Evolutionary conservation across 2,888 invertebrate species (phyloP).

Genomic region (Cheilosia grossa): DNA sequence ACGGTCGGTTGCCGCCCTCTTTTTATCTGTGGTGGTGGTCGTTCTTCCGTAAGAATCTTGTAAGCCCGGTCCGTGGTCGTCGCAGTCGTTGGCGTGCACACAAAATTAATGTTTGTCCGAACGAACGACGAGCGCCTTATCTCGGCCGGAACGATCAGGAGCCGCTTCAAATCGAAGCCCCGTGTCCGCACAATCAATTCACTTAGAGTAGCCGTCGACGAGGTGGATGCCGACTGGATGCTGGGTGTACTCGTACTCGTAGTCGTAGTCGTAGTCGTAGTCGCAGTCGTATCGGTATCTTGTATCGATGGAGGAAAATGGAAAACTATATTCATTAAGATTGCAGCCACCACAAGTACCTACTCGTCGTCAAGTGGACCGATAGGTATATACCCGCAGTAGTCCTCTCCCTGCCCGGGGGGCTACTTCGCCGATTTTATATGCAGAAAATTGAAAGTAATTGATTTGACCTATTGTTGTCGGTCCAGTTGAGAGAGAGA

Average conservation of each 20-base stretch:
- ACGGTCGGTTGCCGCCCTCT: constrained; percentile 68
- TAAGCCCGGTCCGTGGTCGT: constrained; percentile 24
- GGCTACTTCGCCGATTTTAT: constrained; percentile 58
- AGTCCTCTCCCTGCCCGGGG: constrained; percentile 6
- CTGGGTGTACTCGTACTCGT: background rate
- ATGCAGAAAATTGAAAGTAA: constrained; percentile 75
- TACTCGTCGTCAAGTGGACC: constrained; percentile 57
- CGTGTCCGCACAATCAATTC: constrained; percentile 73
- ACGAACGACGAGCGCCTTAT: constrained; percentile 65
- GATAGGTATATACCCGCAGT: constrained; percentile 9
- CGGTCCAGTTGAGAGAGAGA: constrained; percentile 45
- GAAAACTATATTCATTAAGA: constrained; percentile 73
- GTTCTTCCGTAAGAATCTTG: constrained; percentile 57
- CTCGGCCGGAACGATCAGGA: constrained; percentile 68
- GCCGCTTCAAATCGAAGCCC: constrained; percentile 72
- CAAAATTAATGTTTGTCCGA: constrained; percentile 69
- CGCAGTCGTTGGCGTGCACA: constrained; percentile 13
- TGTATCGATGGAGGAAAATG: constrained; percentile 60
- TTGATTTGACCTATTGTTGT: constrained; percentile 75
- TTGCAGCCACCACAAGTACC: constrained; percentile 55
- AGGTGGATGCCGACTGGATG: constrained; percentile 3
- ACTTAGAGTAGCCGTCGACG: constrained; percentile 46
- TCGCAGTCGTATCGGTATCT: constrained; percentile 3
- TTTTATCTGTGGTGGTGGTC: constrained; percentile 64
- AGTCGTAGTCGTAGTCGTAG: too few species aligned